Conservation (phyloP, 1,140 invertebrate species). For the Meloidogyne hapla region DNA sequence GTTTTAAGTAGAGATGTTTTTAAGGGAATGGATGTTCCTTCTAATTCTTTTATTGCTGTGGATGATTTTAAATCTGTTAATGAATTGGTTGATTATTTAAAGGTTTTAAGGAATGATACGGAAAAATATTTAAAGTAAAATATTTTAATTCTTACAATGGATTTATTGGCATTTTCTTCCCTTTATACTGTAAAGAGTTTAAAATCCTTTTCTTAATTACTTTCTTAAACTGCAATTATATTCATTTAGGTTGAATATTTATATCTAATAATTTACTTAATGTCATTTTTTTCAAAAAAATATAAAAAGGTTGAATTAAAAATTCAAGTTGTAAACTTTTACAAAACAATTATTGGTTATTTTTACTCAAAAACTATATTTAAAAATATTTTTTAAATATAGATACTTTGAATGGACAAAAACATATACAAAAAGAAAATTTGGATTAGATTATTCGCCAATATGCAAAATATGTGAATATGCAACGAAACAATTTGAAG, state of each 20-base stretch:
- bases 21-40: slow-evolving; percentile 26
- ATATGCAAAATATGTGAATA: not conserved
- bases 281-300: too few species aligned
- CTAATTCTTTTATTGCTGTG: slow-evolving; percentile 26
- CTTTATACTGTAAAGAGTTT: too few species aligned
- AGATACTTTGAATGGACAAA: slow-evolving; percentile 28
- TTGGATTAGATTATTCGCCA: not conserved
- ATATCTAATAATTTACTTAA: too few species aligned
- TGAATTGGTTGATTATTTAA: slow-evolving; percentile 22
- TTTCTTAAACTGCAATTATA: too few species aligned
- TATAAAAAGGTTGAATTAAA: too few species aligned
- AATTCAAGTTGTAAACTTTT: too few species aligned
- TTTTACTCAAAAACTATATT: too few species aligned
- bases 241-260: too few species aligned
- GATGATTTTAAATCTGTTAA: slow-evolving; percentile 28
- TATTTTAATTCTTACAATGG: not conserved
- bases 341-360: too few species aligned
- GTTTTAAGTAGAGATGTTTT: slow-evolving; percentile 18
- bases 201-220: not conserved
- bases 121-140: slow-evolving; percentile 27
- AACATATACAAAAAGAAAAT: slow-evolving; percentile 8
- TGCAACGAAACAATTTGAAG: not conserved
- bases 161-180: too few species aligned
- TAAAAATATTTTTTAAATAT: not conserved
- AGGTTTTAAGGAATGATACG: slow-evolving; percentile 5